Evolutionary conservation across 2,888 invertebrate species (phyloP), one percentile per base, ranked within the genome.

Genomic region (Ectemnius lituratus): DNA sequence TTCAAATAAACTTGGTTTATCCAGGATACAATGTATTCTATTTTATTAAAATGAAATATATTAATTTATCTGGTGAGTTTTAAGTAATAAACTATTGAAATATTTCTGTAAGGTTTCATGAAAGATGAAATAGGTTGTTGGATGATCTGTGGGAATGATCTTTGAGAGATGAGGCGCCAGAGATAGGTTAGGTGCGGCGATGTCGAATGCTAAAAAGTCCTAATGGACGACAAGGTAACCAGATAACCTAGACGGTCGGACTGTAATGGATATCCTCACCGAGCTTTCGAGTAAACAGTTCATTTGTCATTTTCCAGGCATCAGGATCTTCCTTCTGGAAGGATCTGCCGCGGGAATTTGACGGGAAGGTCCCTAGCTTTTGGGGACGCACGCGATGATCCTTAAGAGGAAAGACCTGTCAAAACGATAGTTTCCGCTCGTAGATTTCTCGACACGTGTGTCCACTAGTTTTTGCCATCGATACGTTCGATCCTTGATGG

Each of bases 221-320:
- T 88, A 88, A 88, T 88, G 87, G 83, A 84, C 76, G 81, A 84
- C 82, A 84, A 83, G 79, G 28, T 75, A 45, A 71, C 62, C 62
- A 72, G 81, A 82, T 85, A 79, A 79, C 73, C 62, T 60, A 4
- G 14, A 61, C 52, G 52, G n/a, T n/a, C n/a, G 65, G 69, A 69
- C 62, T 73, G 85, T 86, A 87, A 87, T 84, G 80, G 84, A 86
- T 83, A 84, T 78, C 78, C 64, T 77, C 72, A 76, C 78, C 64
- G 72, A 72, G 72, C 65, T 85, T 83, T 82, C 69, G 76, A 70
- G 84, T 86, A 89, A 89, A 89, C 87, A 88, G 81, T 87, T 86
- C 84, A 87, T 88, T 88, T 85, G 84, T 88, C 88, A 88, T 87
- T 85, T 67, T 83, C 56, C 56, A 16, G 47, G 67, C 59, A 61